A percentile compares a stretch with the other conserved stretches of the same genome.
These are phyloP conservation scores for Mus musculus DNA, from an alignment of 2,113 vertebrate species.

Conservation along the genomic window GRCm39 chr16:85663501-85664000, in stretches of 20 bases:
- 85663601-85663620: constrained; percentile 97
- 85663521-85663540: constrained; percentile 94
- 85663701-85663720: not conserved
- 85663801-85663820: not conserved
- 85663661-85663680: constrained; percentile 96
- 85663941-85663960: too few species aligned
- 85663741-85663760: not conserved
- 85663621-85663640: constrained; percentile 95
- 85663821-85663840: not conserved
- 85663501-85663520: constrained; percentile 96
- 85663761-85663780: not conserved
- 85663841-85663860: too few species aligned
- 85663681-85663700: constrained; percentile 87
- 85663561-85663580: constrained; percentile 96
- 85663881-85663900: not conserved
- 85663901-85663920: not conserved
- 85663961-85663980: not conserved
- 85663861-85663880: not conserved
- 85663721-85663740: not conserved
- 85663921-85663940: too few species aligned
- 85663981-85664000: not conserved
- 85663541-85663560: constrained; percentile 97
- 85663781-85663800: not conserved
- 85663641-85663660: constrained; percentile 95
- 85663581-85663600: constrained; percentile 98